phyloP scores from a whole-genome alignment of 2,113 vertebrate species.

The Eudyptes chrysolophus region DNA sequence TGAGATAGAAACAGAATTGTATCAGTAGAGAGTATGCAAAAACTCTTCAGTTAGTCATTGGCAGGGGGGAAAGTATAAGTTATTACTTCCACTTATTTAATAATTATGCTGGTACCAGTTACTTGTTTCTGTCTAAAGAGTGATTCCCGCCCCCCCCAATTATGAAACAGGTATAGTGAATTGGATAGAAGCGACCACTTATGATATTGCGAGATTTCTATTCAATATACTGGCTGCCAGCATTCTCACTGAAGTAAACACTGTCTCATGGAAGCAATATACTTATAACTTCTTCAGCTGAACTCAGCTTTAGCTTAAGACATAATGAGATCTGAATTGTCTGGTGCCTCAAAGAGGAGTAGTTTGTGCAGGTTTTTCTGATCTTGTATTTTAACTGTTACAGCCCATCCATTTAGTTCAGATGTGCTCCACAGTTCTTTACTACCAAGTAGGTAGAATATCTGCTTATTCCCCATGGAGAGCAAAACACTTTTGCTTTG shows the following conservation, averaged over 20 bases:
- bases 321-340: neutral
- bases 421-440: neutral
- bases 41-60: neutral
- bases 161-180: neutral
- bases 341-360: neutral
- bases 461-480: neutral
- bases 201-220: neutral
- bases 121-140: neutral
- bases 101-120: neutral
- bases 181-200: neutral
- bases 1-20: neutral
- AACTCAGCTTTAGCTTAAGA: neutral
- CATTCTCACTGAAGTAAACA: neutral
- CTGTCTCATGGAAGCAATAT: neutral
- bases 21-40: neutral
- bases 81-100: neutral
- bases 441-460: neutral
- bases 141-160: too few relatives aligned
- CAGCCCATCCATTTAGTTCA: neutral
- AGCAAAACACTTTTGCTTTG: neutral
- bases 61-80: rapidly evolving
- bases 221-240: neutral
- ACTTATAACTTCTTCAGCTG: neutral
- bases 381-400: neutral
- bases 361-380: neutral